Percentiles rank a stretch among this genome's conserved stretches.
Conservation (phyloP, 2,888 invertebrate genomes). For the Pyrrhia umbra region DNA sequence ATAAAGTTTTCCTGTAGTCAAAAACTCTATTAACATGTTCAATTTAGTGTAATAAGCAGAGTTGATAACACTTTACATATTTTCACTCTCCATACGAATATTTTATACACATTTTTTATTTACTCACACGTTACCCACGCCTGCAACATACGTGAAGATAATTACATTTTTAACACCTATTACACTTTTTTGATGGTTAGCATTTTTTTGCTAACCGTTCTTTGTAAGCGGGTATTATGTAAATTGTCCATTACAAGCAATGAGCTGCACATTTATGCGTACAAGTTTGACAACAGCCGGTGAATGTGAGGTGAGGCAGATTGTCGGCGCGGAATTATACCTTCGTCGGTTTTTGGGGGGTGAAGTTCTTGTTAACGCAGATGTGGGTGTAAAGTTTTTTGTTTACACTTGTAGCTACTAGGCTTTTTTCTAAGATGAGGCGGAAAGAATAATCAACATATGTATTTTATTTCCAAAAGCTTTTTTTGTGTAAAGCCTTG, state of each 20-base stretch:
- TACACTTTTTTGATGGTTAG: constrained; percentile 21
- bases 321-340: constrained; percentile 30
- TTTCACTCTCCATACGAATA: constrained; percentile 7
- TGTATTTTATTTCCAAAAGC: background rate
- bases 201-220: constrained; percentile 48
- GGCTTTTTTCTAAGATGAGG: background rate
- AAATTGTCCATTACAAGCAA: constrained; percentile 65
- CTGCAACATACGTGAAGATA: constrained; percentile 28
- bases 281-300: constrained; percentile 58
- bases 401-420: constrained; percentile 5
- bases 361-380: constrained; percentile 26
- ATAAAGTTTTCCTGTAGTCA: constrained; percentile 1
- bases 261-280: constrained; percentile 61
- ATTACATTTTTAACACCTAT: constrained; percentile 56
- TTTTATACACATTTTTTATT: constrained; percentile 11
- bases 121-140: constrained; percentile 17
- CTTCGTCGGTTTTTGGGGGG: constrained; percentile 16
- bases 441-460: too few species aligned
- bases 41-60: constrained; percentile 37
- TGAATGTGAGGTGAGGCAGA: constrained; percentile 30
- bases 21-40: constrained; percentile 4
- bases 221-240: constrained; percentile 63
- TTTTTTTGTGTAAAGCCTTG: too few species aligned
- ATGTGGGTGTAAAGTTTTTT: constrained; percentile 30
- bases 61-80: constrained; percentile 24